Percentiles rank a stretch among this genome's conserved stretches.
phyloP scores from a whole-genome alignment of 1,140 invertebrate genomes.

The Brachionus rotundiformis region DNA sequence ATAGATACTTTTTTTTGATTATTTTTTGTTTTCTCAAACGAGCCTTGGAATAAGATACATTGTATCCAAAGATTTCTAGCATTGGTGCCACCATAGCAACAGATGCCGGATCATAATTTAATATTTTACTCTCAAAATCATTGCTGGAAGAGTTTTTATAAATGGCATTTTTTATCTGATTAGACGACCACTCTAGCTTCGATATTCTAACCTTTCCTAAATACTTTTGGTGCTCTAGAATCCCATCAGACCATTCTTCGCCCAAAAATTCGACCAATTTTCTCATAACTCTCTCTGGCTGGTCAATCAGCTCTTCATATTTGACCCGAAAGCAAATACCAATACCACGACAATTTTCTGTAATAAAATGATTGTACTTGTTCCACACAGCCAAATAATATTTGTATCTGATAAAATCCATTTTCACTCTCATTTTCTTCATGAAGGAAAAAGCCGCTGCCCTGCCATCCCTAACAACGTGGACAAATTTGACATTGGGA shows the following conservation, averaged over 20 bases:
- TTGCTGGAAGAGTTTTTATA: not conserved
- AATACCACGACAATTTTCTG: not conserved
- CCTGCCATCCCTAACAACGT: constrained; percentile 95
- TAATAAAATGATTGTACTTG: not conserved
- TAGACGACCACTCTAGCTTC: constrained; percentile 1
- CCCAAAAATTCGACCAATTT: not conserved
- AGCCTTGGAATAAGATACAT: not conserved
- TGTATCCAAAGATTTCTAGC: not conserved
- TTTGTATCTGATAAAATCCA: not conserved
- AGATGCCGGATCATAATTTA: not conserved
- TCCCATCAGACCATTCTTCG: not conserved
- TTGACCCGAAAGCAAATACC: not conserved
- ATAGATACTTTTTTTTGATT: no score
- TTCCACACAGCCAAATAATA: not conserved
- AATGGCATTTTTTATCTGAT: constrained; percentile 4
- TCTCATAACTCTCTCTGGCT: not conserved
- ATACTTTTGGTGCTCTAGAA: constrained; percentile 13
- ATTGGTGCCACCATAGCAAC: not conserved
- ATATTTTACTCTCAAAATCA: not conserved
- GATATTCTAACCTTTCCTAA: not conserved
- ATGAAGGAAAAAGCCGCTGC: constrained; percentile 73
- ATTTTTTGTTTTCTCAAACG: not conserved
- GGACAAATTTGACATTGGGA: constrained; percentile 84
- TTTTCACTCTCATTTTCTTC: not conserved
- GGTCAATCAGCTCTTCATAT: not conserved